A percentile compares a stretch with the other conserved stretches of the same genome.
These are phyloP conservation scores for Limenitis camilla DNA, from an alignment of 2,888 invertebrate genomes.

Conservation along the genomic window DNA sequence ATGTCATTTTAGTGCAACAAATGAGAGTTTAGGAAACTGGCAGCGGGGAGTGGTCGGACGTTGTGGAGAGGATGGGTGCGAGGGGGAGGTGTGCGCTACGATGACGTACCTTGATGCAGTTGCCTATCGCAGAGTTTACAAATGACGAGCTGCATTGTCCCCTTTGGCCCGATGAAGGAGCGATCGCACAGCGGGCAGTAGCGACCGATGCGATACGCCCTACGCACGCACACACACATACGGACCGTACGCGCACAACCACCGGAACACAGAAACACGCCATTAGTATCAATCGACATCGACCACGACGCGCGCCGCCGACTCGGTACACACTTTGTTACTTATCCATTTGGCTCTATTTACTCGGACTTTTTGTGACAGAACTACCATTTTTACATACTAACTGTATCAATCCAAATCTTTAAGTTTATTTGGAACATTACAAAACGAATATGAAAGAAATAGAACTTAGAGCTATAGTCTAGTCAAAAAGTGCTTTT, in stretches of 20 bases:
- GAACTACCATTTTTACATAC: neutral
- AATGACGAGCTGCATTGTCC: slow-evolving; percentile 78
- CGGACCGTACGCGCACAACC: slow-evolving; percentile 64
- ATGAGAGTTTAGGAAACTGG: no score
- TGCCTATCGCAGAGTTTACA: slow-evolving; percentile 75
- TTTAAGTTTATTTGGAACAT: no score
- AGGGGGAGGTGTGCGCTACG: slow-evolving; percentile 17
- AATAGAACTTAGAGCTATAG: no score
- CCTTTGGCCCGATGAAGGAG: slow-evolving; percentile 80
- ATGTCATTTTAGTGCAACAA: no score
- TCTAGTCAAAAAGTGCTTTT: no score
- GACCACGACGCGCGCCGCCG: slow-evolving; percentile 31
- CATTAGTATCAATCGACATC: slow-evolving; percentile 59
- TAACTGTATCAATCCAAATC: neutral
- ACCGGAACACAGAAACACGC: slow-evolving; percentile 74
- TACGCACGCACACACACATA: slow-evolving; percentile 68
- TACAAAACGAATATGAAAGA: no score
- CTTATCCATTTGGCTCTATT: slow-evolving; percentile 31
- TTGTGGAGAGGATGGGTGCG: neutral
- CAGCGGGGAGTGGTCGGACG: neutral
- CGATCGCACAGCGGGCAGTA: slow-evolving; percentile 82
- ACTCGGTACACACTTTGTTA: slow-evolving; percentile 39
- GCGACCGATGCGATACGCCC: slow-evolving; percentile 82
- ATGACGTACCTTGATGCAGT: slow-evolving; percentile 73
- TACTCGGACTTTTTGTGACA: neutral